Evolutionary conservation across 2,797 vertebrate species (phyloP).

Genomic region (Yasuhikotakia modesta): DNA sequence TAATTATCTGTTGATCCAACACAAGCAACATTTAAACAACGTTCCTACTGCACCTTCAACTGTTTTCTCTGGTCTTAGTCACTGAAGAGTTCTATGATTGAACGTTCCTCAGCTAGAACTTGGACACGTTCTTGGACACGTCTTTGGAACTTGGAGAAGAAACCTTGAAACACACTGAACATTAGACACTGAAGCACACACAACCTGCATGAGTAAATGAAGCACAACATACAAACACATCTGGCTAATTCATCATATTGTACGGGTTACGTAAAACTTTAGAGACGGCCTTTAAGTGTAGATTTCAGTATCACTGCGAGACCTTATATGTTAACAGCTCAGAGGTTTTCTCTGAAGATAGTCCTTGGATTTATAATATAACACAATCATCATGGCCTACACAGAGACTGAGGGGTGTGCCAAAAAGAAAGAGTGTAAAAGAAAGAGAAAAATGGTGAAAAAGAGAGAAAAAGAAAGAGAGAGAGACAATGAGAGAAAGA

Average conservation of each 20-base stretch:
- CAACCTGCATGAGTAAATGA: slow-evolving; percentile 60
- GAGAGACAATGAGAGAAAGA: slow-evolving; percentile 5
- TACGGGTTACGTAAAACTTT: slow-evolving; percentile 64
- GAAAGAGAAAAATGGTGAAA: slow-evolving; percentile 22
- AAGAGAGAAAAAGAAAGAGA: neutral
- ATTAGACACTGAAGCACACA: neutral
- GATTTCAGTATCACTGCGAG: slow-evolving; percentile 55
- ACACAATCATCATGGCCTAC: neutral
- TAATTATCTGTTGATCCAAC: too few species aligned
- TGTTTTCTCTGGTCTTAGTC: slow-evolving; percentile 39
- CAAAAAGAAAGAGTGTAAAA: slow-evolving; percentile 2
- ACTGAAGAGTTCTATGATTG: slow-evolving; percentile 51
- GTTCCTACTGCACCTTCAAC: slow-evolving; percentile 49
- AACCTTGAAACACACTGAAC: slow-evolving; percentile 49
- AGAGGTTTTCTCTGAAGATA: neutral
- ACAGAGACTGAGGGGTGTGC: neutral
- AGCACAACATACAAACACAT: slow-evolving; percentile 47
- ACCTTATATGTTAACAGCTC: slow-evolving; percentile 42
- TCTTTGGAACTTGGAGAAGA: slow-evolving; percentile 45
- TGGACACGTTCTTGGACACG: slow-evolving; percentile 62
- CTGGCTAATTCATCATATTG: slow-evolving; percentile 26
- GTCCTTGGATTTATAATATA: neutral
- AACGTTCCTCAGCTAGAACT: slow-evolving; percentile 52
- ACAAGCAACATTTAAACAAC: slow-evolving; percentile 38
- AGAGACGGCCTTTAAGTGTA: slow-evolving; percentile 48